These are phyloP conservation scores for Eunapius fragilis DNA, from an alignment of 37 sponge, comb jelly and placozoan genomes.

Conservation along the genomic window DNA sequence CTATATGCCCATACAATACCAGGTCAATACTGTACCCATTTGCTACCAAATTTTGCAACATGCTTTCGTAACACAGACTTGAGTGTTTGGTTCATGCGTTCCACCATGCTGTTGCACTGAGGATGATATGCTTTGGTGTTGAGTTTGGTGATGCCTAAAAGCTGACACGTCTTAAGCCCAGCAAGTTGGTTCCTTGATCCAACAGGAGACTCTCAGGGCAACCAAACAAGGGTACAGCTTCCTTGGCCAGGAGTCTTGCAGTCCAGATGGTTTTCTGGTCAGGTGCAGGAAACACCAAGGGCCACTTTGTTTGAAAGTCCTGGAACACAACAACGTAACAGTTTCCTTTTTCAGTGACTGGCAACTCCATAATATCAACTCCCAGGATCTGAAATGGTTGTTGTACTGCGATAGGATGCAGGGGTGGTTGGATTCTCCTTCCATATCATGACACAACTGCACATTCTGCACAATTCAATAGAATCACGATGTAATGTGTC, in stretches of 20 bases:
- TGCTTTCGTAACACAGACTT: conserved; percentile 45
- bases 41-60: conserved; percentile 6
- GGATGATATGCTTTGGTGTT: conserved; percentile 45
- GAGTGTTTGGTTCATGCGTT: conserved; percentile 34
- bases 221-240: conserved; percentile 33
- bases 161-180: conserved; percentile 24
- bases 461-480: conserved; percentile 54
- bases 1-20: conserved; percentile 40
- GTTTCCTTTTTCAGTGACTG: conserved; percentile 39
- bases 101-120: conserved; percentile 40
- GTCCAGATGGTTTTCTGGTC: conserved; percentile 41
- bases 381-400: conserved; percentile 61
- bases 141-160: conserved; percentile 24
- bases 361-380: conserved; percentile 49
- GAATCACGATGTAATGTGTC: conserved; percentile 53
- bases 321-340: conserved; percentile 57
- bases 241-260: conserved; percentile 16
- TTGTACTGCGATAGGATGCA: conserved; percentile 58
- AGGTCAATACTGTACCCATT: conserved; percentile 39
- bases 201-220: conserved; percentile 36
- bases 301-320: conserved; percentile 58
- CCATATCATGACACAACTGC: conserved; percentile 22
- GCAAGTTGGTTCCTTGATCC: conserved; percentile 48
- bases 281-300: conserved; percentile 41
- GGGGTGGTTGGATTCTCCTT: conserved; percentile 18